Conservation (phyloP, 2,888 invertebrate genomes). For the Patella depressa region DNA sequence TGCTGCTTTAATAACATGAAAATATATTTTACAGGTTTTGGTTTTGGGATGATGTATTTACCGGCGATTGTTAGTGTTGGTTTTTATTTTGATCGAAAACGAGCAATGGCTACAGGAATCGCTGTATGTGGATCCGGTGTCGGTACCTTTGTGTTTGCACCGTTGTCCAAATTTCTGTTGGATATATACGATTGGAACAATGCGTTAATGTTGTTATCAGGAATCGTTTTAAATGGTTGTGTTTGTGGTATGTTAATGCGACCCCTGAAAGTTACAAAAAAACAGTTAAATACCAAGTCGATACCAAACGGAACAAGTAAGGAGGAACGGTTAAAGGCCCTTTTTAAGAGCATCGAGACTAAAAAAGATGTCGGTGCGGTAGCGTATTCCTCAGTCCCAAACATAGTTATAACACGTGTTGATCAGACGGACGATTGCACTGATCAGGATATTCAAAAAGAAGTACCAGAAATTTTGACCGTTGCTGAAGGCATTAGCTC, state of each 20-base stretch:
- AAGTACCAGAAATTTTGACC: too few relatives aligned
- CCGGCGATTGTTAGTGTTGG: slow-evolving; percentile 96
- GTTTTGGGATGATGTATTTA: slow-evolving; percentile 94
- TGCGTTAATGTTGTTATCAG: slow-evolving; percentile 81
- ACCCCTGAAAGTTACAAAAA: slow-evolving; percentile 77
- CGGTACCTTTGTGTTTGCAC: slow-evolving; percentile 90
- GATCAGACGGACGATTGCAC: not conserved
- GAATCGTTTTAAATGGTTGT: slow-evolving; percentile 82
- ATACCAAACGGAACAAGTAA: slow-evolving; percentile 22
- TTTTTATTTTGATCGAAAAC: slow-evolving; percentile 96
- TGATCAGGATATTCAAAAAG: not conserved
- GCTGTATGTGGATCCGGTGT: slow-evolving; percentile 97
- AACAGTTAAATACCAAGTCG: slow-evolving; percentile 15
- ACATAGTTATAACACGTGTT: slow-evolving; percentile 21
- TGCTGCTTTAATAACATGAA: too few relatives aligned
- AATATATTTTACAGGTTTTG: slow-evolving; percentile 79
- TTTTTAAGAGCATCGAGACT: not conserved
- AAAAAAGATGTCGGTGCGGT: not conserved
- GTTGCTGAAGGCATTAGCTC: too few relatives aligned
- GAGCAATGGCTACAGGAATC: slow-evolving; percentile 95
- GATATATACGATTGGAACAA: slow-evolving; percentile 81
- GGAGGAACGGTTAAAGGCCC: not conserved
- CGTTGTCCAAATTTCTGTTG: slow-evolving; percentile 80
- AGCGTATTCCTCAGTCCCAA: slow-evolving; percentile 29
- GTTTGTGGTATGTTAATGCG: slow-evolving; percentile 86